Percentiles rank a stretch among this genome's conserved stretches.
Conservation (phyloP, 1,140 invertebrate species). For the Macrocentrus cingulum region DNA sequence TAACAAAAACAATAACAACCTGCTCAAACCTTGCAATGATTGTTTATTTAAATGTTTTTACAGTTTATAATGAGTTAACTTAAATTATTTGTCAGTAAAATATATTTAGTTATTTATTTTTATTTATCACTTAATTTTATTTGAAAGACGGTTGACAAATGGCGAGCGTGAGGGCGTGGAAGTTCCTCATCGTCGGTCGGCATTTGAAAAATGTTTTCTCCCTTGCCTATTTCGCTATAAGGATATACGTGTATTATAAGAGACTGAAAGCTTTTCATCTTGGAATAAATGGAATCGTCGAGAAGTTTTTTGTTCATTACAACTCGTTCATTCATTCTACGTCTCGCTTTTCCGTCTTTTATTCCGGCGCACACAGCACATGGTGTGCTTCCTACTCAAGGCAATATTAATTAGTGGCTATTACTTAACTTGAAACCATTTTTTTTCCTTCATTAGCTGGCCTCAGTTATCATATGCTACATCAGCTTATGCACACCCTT, state of each 20-base stretch:
- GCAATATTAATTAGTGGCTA: slow-evolving; percentile 1
- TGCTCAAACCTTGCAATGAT: background rate
- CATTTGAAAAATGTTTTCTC: background rate
- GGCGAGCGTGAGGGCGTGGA: background rate
- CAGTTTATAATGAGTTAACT: too few species aligned
- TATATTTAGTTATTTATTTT: too few species aligned
- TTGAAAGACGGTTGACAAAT: too few species aligned
- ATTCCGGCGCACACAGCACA: background rate
- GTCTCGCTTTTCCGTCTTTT: background rate
- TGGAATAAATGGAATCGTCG: slow-evolving; percentile 22
- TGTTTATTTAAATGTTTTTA: too few species aligned
- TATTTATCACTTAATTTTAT: too few species aligned
- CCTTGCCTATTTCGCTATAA: background rate
- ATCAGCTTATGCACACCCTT: too few species aligned
- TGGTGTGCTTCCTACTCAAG: background rate
- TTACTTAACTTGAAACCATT: background rate
- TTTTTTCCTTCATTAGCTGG: background rate
- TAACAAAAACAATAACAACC: background rate
- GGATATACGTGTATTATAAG: background rate
- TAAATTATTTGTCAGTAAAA: too few species aligned
- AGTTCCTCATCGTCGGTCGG: background rate
- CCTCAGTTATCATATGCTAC: too few species aligned
- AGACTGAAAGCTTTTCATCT: slow-evolving; percentile 1
- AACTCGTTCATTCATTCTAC: slow-evolving; percentile 9
- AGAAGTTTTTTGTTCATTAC: slow-evolving; percentile 21